These are phyloP conservation scores for Mnemiopsis leidyi DNA, from an alignment of 37 sponge, comb jelly and placozoan species.

Conservation along the genomic window DNA sequence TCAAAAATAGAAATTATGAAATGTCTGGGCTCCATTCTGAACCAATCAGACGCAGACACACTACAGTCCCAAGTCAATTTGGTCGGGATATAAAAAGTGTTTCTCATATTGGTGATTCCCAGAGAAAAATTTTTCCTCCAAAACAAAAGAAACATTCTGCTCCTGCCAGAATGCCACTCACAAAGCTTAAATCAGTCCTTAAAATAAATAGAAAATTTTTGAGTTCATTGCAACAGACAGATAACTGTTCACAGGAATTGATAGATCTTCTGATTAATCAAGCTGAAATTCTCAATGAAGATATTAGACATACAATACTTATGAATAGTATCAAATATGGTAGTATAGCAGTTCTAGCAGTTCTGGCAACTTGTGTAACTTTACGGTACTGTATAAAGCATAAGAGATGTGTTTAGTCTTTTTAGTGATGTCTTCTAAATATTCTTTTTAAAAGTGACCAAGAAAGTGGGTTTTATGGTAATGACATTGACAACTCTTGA, in stretches of 20 bases:
- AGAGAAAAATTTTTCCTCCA: neutral
- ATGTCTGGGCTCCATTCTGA: neutral
- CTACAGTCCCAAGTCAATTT: neutral
- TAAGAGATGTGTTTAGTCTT: neutral
- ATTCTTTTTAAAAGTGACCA: no score
- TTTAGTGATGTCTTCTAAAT: no score
- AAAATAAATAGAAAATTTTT: conserved; percentile 1
- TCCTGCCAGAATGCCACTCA: conserved; percentile 15
- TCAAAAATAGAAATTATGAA: neutral
- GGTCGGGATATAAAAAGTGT: conserved; percentile 12
- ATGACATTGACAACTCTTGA: no score
- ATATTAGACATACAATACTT: neutral
- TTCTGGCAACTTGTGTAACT: neutral
- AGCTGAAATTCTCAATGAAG: neutral
- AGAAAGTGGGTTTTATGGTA: no score
- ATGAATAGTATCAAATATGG: neutral
- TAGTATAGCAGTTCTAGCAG: neutral
- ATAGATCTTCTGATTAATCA: neutral
- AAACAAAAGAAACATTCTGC: conserved; percentile 8
- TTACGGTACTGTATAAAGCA: neutral
- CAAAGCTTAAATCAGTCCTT: neutral
- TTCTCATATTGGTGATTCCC: neutral
- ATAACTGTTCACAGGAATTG: neutral
- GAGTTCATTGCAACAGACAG: conserved; percentile 26
- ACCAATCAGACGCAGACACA: neutral